Evolutionary conservation across 2,113 vertebrate species (phyloP).

Genomic region (Sardina pilchardus): DNA sequence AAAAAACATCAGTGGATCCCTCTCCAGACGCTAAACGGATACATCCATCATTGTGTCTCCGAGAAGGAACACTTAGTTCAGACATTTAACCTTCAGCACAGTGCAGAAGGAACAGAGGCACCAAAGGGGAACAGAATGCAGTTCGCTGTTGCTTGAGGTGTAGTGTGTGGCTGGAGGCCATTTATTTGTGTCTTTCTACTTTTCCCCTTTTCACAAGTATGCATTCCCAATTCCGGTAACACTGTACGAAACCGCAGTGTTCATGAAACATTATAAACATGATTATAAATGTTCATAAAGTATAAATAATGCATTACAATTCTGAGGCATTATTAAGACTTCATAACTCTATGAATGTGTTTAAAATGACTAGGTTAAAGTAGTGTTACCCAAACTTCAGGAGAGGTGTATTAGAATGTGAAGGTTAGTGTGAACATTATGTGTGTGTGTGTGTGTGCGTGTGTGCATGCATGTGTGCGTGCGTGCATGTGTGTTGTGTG

Average conservation of each 20-base stretch:
- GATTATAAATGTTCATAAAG: too few relatives aligned
- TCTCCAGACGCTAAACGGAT: constrained; percentile 21
- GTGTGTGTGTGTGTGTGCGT: constrained; percentile 13
- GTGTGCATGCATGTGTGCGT: not conserved
- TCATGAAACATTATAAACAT: too few relatives aligned
- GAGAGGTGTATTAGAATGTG: not conserved
- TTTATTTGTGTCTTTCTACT: not conserved
- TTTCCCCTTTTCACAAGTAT: not conserved
- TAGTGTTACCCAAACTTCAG: not conserved
- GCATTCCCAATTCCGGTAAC: not conserved
- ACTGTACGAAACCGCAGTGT: too few relatives aligned
- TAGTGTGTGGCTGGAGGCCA: not conserved
- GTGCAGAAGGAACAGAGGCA: not conserved
- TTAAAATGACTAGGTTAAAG: too few relatives aligned
- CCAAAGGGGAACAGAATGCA: not conserved
- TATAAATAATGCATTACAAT: too few relatives aligned
- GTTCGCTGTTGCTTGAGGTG: not conserved
- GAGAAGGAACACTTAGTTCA: not conserved
- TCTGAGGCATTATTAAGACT: too few relatives aligned
- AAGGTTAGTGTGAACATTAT: not conserved
- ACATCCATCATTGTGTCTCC: constrained; percentile 19
- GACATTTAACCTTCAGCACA: not conserved
- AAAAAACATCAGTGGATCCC: constrained; percentile 14
- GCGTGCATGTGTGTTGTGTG: constrained; percentile 10
- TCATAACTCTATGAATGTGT: too few relatives aligned